Evolutionary conservation across 2,113 vertebrate species (phyloP), one percentile per base, ranked within the genome.

Genomic region (Rhinoderma darwinii): DNA sequence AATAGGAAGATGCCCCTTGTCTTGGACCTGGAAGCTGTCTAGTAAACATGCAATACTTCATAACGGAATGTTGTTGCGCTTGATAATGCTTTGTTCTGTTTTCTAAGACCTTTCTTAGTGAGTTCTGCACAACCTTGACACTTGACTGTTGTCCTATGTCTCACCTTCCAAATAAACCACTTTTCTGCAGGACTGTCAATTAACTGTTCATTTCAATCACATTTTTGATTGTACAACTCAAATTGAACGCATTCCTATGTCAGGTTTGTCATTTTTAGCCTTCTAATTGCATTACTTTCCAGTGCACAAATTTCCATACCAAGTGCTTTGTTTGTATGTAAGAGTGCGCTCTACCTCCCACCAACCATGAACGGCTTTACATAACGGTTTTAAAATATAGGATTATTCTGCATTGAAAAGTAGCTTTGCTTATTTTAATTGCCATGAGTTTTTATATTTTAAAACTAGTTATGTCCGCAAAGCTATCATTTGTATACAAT

Each of bases 131-230:
- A 37, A 5, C 2, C 20, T 70, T 37, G 30, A 70, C 30, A 66
- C 15, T 66, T 66, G 25, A 66, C 14, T 70, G 66, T 70, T 7
- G 15, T 37, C 17, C 32, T 70, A 37, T 70, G 66, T 20, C 66
- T 70, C 68, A 72, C 8, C 68, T 72, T 0, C 17, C 35, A 72
- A 41, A 41, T 72, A 72, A 72, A 39, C 35, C 68, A 72, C 68
- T 41, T 72, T 41, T 72, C 68, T 70, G 39, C 32, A 22, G 18
- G 39, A 37, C 66, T 72, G 68, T 72, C 68, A 41, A 41, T 72
- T 72, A 41, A 72, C 68, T 72, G 37, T 25, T 72, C 68, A 72
- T 72, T 72, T 72, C 37, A 72, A 72, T 72, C 68, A 39, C 35
- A 72, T 72, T 72, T 72, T 72, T 22, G 35, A 70, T 70, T 70